A percentile compares a stretch with the other conserved stretches of the same genome.
Evolutionary conservation across 2,888 invertebrate species (phyloP).

Genomic region (Onthophagus sagittarius): DNA sequence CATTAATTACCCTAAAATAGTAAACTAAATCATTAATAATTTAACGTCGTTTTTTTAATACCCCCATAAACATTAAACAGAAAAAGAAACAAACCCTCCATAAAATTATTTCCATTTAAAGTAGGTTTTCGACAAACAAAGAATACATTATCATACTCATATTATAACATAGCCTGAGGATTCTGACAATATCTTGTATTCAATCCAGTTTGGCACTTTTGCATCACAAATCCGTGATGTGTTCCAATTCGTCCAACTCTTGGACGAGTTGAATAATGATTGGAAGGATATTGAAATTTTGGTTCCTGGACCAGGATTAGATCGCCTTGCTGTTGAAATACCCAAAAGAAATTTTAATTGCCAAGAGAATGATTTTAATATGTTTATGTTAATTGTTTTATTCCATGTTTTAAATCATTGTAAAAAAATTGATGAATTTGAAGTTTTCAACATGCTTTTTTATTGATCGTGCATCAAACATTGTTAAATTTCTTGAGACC

Average conservation of each 20-base stretch:
- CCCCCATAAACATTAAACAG: too few relatives aligned
- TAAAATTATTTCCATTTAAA: neutral
- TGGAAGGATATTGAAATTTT: conserved; percentile 65
- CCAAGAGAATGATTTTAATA: conserved; percentile 96
- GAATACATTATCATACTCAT: conserved; percentile 88
- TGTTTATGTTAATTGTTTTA: conserved; percentile 96
- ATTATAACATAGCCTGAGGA: conserved; percentile 86
- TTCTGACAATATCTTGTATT: conserved; percentile 91
- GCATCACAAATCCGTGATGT: conserved; percentile 79
- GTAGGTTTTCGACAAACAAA: conserved; percentile 83
- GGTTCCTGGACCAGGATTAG: conserved; percentile 96
- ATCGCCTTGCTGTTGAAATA: conserved; percentile 90
- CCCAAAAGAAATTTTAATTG: conserved; percentile 85
- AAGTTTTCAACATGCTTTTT: conserved; percentile 93
- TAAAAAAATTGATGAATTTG: conserved; percentile 66
- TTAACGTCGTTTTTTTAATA: neutral
- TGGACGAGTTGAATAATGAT: too few relatives aligned
- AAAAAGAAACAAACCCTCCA: neutral
- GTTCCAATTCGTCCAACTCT: too few relatives aligned
- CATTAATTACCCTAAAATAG: too few relatives aligned
- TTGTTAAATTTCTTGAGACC: conserved; percentile 90
- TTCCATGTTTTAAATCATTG: conserved; percentile 92
- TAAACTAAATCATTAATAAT: neutral
- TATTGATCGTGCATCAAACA: conserved; percentile 96
- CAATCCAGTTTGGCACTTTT: conserved; percentile 75